These are phyloP conservation scores for Steinernema hermaphroditum DNA, from an alignment of 2,888 invertebrate genomes.

Conservation along the genomic window DNA sequence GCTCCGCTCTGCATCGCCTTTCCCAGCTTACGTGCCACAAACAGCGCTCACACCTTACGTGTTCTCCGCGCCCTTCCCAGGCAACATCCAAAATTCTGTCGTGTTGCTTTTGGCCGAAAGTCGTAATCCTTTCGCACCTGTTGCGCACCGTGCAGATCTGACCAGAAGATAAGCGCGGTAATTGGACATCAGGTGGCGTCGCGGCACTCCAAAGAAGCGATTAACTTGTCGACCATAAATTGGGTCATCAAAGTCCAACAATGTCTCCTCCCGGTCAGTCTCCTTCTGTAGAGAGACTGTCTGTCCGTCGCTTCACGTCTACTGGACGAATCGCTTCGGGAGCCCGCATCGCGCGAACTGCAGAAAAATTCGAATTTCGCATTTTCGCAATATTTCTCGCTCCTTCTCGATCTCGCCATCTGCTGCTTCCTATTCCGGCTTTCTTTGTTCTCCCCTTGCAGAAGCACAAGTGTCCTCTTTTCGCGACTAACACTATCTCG, in stretches of 20 bases:
- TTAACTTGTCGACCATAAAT: neutral
- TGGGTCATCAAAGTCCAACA: neutral
- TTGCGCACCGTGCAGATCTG: neutral
- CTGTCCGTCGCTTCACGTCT: neutral
- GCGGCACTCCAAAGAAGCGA: neutral
- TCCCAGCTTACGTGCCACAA: neutral
- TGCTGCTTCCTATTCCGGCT: neutral
- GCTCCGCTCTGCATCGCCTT: neutral
- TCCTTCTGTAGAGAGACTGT: neutral
- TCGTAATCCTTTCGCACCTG: neutral
- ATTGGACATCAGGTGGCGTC: neutral
- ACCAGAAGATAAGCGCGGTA: neutral
- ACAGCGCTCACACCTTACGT: neutral
- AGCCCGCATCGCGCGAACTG: neutral
- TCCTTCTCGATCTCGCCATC: too few relatives aligned
- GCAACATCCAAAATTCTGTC: too few relatives aligned
- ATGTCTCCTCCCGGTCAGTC: neutral
- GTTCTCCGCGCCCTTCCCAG: too few relatives aligned
- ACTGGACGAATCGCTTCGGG: neutral
- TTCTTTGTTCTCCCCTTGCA: neutral
- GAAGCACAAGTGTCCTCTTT: neutral
- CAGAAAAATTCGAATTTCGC: slow-evolving; percentile 3
- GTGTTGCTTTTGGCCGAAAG: too few relatives aligned
- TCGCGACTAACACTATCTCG: too few relatives aligned
- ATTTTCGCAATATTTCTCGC: too few relatives aligned